phyloP scores from a whole-genome alignment of 2,113 vertebrate genomes.

The Tychaedon coryphoeus region DNA sequence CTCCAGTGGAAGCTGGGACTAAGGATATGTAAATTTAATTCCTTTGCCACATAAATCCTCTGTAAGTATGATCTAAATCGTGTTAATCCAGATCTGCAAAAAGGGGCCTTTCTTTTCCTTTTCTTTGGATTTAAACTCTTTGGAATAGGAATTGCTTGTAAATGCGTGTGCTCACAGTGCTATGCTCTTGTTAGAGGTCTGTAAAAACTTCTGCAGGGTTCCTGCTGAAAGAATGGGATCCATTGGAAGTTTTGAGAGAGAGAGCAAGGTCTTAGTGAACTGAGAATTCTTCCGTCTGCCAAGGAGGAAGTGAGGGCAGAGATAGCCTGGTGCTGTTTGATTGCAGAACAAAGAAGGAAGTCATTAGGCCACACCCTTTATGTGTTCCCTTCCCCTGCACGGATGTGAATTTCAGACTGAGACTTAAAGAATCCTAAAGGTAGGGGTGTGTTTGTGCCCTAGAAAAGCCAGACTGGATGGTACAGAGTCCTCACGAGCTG shows the following conservation, averaged over 20 bases:
- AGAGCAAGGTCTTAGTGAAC: background rate
- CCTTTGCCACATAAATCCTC: constrained; percentile 9
- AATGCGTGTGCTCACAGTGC: background rate
- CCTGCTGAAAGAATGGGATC: background rate
- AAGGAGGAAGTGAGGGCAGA: constrained; percentile 42
- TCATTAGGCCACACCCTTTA: constrained; percentile 47
- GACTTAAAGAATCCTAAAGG: background rate
- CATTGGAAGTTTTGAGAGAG: background rate
- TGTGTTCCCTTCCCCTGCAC: constrained; percentile 12
- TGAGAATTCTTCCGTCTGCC: constrained; percentile 7
- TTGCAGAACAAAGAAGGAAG: constrained; percentile 62
- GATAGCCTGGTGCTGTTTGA: constrained; percentile 29
- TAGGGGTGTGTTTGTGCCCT: background rate
- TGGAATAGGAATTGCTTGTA: background rate
- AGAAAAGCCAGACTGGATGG: background rate
- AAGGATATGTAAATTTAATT: constrained; percentile 25
- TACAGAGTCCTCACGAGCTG: background rate
- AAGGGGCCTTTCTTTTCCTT: background rate
- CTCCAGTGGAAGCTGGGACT: background rate
- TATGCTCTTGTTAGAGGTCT: background rate
- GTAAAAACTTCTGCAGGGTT: background rate
- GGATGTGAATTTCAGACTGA: constrained; percentile 2
- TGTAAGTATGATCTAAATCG: background rate
- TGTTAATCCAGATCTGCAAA: constrained; percentile 15
- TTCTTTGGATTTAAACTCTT: background rate